These are phyloP conservation scores for Cheilosia impressa DNA, from an alignment of 2,888 invertebrate genomes.

Conservation along the genomic window DNA sequence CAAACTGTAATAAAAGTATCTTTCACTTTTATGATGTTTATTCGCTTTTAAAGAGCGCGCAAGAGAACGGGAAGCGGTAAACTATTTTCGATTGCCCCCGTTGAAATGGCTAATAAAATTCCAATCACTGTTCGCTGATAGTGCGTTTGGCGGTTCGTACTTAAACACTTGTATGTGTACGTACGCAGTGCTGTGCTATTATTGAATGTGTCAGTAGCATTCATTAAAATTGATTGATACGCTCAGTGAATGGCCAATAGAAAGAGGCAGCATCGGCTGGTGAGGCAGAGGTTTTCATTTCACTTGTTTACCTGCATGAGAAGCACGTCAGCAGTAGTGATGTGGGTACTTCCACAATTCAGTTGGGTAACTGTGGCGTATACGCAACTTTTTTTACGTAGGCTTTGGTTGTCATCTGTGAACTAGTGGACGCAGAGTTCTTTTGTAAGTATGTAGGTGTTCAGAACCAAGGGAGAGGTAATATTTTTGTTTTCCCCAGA, in stretches of 20 bases:
- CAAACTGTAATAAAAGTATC: constrained; percentile 6
- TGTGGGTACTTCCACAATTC: background rate
- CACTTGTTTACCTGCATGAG: constrained; percentile 20
- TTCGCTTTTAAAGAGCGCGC: background rate
- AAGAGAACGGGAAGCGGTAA: background rate
- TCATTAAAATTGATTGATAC: constrained; percentile 31
- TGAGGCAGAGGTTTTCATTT: background rate
- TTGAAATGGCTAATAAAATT: constrained; percentile 10
- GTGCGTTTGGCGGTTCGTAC: background rate
- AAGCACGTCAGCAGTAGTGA: background rate
- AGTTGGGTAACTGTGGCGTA: background rate
- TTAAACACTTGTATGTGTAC: background rate
- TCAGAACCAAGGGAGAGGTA: background rate
- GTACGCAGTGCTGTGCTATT: background rate
- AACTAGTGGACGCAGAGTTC: background rate
- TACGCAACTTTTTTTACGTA: constrained; percentile 4
- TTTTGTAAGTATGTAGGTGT: background rate
- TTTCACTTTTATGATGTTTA: constrained; percentile 25
- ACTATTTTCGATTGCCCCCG: background rate
- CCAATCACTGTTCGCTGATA: background rate
- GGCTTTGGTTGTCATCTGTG: background rate
- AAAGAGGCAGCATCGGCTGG: background rate
- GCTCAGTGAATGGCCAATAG: background rate
- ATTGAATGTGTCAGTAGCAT: constrained; percentile 15
- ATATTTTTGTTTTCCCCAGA: background rate